Evolutionary conservation across 2,113 vertebrate species (phyloP).

Genomic region (Lepus americanus): DNA sequence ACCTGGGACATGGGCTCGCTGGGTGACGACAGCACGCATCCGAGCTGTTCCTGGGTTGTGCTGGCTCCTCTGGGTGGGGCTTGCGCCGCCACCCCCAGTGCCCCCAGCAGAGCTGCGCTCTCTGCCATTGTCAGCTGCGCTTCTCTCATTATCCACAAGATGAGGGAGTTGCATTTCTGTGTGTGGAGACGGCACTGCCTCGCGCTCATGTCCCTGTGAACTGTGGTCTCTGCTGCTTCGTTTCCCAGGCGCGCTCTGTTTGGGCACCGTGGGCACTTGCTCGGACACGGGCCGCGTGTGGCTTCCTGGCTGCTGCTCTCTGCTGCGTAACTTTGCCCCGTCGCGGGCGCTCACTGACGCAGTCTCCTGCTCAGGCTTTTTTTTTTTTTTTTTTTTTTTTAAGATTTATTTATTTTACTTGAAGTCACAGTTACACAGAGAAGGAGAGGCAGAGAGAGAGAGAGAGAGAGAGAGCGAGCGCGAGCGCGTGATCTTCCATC

Average conservation of each 20-base stretch:
- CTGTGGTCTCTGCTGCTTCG: not conserved
- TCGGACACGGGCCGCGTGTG: not conserved
- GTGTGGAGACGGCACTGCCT: not conserved
- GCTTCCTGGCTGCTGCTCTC: too few species aligned
- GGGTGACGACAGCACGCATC: too few species aligned
- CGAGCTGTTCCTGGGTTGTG: not conserved
- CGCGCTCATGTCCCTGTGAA: not conserved
- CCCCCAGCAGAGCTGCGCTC: not conserved
- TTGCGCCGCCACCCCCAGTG: not conserved
- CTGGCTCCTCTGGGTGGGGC: not conserved
- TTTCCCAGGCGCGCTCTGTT: not conserved
- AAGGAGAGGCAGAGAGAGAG: too few species aligned
- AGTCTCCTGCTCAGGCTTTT: too few species aligned
- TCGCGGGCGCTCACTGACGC: too few species aligned
- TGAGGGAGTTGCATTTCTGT: not conserved
- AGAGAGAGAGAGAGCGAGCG: too few species aligned
- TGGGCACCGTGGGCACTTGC: not conserved
- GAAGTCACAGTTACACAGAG: too few species aligned
- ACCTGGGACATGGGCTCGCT: too few species aligned
- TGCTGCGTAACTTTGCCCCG: too few species aligned
- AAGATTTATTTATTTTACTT: too few species aligned
- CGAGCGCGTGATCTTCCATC: too few species aligned
- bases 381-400: too few species aligned
- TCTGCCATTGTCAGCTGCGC: accelerated
- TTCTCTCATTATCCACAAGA: accelerated